Evolutionary conservation across 2,888 invertebrate species (phyloP).

Genomic region (Thereva unica): DNA sequence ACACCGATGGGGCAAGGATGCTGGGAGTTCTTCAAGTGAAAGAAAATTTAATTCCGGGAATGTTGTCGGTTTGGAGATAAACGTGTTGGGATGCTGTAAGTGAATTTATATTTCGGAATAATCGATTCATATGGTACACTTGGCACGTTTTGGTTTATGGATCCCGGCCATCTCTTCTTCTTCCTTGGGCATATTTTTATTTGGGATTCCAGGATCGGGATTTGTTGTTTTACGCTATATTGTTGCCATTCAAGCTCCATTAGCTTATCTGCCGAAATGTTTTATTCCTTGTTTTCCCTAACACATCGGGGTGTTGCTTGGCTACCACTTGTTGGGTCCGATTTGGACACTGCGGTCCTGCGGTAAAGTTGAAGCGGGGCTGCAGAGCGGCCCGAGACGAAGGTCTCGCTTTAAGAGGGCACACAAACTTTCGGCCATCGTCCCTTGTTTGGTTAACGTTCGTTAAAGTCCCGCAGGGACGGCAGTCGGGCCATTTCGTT

Average conservation of each 20-base stretch:
- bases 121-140: conserved; percentile 39
- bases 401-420: too few species aligned
- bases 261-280: not conserved
- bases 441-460: conserved; percentile 1
- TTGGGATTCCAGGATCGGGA: not conserved
- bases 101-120: conserved; percentile 39
- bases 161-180: not conserved
- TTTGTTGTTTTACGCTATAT: not conserved
- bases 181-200: conserved; percentile 4
- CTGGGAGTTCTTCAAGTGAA: conserved; percentile 34
- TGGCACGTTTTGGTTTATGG: conserved; percentile 25
- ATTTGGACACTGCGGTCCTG: not conserved
- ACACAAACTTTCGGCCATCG: not conserved
- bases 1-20: conserved; percentile 14
- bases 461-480: not conserved
- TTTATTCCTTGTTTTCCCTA: not conserved
- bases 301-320: not conserved
- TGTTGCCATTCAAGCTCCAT: not conserved
- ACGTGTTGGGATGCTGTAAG: conserved; percentile 28
- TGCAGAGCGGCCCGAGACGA: too few species aligned
- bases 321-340: conserved; percentile 1
- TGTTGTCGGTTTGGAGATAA: conserved; percentile 36
- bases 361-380: too few species aligned
- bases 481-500: not conserved
- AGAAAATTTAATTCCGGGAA: conserved; percentile 37